Base-by-base conservation (phyloP, 2,797 vertebrate genomes). In the Malurus leucopterus region DNA sequence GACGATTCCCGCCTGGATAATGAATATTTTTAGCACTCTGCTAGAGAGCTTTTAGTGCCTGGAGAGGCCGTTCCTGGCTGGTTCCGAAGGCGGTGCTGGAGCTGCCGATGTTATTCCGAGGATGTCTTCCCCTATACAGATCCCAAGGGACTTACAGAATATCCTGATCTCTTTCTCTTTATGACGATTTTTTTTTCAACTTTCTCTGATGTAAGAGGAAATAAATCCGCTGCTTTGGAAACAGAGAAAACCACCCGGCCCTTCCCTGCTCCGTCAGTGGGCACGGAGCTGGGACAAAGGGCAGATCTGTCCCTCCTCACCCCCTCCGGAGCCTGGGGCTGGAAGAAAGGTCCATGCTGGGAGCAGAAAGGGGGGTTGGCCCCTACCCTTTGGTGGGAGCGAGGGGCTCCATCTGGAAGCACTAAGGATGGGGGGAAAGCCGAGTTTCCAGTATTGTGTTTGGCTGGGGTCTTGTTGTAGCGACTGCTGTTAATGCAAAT, bases 401-500 rank as follows among this genome's bases (percentile, higher is more conserved):
- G 2, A 79, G 85, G 87, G 91, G 79, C 80, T 94, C 86, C 94
- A 94, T 93, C 94, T 94, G 93, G 94, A 94, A 95, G 84, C 80
- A 88, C 73, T 95, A 93, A 95, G 93, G 91, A 71, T 1, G 11
- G 67, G 71, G 76, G 86, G 70, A 71, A 62, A 69, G 63, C 83
- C 5, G 91, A 81, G 88, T 86, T 88, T 77, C 90, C 86, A 58
- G 59, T 90, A 91, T 93, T 93, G 92, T 92, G 90, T 16, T 95
- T 94, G 94, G 94, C 94, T 4, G 41, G 61, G 47, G 65, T 38
- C 90, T 88, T 92, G 86, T 92, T 93, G 94, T 92, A 94, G 94
- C 74, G 81, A 95, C 91, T 72, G 94, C 93, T 94, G 93, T 91
- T 90, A 88, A 94, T 94, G 94, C 93, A 94, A 92, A 92, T 95